Evolutionary conservation across 2,888 invertebrate genomes (phyloP).

Genomic region (Cepaea hortensis): DNA sequence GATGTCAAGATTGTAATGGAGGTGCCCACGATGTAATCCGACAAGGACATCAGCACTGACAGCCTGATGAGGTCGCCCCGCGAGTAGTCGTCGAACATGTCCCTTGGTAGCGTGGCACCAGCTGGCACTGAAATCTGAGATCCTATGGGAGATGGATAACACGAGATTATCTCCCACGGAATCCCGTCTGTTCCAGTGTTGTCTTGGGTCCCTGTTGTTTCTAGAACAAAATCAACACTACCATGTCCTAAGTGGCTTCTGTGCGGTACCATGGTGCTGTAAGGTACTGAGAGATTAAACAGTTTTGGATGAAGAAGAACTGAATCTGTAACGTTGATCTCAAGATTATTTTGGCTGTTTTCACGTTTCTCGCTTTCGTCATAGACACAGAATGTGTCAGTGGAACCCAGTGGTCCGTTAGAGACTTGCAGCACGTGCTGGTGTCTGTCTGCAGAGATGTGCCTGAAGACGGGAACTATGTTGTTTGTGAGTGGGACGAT

Average conservation of each 20-base stretch:
- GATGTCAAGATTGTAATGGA: not conserved
- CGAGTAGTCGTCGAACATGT: conserved; percentile 36
- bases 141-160: conserved; percentile 46
- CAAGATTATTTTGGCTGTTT: not conserved
- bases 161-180: conserved; percentile 10
- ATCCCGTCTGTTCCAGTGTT: not conserved
- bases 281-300: conserved; percentile 38
- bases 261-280: conserved; percentile 14
- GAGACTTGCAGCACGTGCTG: conserved; percentile 34
- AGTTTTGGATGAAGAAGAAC: conserved; percentile 32
- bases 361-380: conserved; percentile 12
- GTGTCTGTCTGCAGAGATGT: conserved; percentile 36
- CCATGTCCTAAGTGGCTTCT: conserved; percentile 16
- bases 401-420: conserved; percentile 7
- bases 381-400: conserved; percentile 37
- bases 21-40: not conserved
- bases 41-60: not conserved
- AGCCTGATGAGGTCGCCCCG: conserved; percentile 28
- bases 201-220: conserved; percentile 9
- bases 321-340: conserved; percentile 28
- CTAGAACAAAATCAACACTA: conserved; percentile 36
- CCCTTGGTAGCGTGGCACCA: not conserved
- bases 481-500: conserved; percentile 37
- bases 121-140: conserved; percentile 43
- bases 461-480: conserved; percentile 23